Percentiles rank a stretch among this genome's conserved stretches.
These are phyloP conservation scores for Pluvianellus socialis DNA, from an alignment of 2,113 vertebrate genomes.

Conservation along the genomic window DNA sequence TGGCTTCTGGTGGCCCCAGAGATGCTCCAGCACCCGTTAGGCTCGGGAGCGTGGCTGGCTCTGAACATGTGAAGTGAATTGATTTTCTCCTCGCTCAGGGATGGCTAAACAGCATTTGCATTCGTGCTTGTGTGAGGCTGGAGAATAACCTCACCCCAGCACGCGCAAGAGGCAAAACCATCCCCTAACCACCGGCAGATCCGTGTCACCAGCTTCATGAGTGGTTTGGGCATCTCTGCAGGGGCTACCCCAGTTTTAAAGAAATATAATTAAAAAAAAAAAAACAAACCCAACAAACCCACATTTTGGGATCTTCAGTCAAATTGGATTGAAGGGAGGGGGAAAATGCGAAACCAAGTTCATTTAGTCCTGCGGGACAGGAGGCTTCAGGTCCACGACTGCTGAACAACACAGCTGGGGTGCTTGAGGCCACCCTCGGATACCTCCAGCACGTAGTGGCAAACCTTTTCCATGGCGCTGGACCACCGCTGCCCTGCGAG, in stretches of 20 bases:
- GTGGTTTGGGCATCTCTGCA: background rate
- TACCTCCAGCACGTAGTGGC: background rate
- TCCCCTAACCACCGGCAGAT: background rate
- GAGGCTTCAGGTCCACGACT: background rate
- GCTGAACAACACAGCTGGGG: background rate
- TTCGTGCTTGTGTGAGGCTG: background rate
- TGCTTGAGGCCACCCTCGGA: background rate
- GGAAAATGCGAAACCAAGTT: background rate
- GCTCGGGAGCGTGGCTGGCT: accelerated
- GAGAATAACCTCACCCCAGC: background rate
- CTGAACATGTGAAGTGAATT: background rate
- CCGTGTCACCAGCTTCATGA: background rate
- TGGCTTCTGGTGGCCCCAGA: background rate
- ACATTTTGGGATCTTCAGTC: background rate
- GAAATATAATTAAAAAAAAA: background rate
- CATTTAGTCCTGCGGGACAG: background rate
- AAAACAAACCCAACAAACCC: background rate
- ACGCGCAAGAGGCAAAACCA: accelerated
- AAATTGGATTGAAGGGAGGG: background rate
- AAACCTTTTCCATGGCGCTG: background rate
- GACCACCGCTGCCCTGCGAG: background rate
- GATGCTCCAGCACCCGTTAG: accelerated
- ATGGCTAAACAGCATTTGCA: background rate
- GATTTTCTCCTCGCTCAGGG: background rate
- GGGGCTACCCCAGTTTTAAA: background rate